Base-by-base conservation (phyloP, 1,140 invertebrate genomes). In the Mycetomoellerius zeteki region DNA sequence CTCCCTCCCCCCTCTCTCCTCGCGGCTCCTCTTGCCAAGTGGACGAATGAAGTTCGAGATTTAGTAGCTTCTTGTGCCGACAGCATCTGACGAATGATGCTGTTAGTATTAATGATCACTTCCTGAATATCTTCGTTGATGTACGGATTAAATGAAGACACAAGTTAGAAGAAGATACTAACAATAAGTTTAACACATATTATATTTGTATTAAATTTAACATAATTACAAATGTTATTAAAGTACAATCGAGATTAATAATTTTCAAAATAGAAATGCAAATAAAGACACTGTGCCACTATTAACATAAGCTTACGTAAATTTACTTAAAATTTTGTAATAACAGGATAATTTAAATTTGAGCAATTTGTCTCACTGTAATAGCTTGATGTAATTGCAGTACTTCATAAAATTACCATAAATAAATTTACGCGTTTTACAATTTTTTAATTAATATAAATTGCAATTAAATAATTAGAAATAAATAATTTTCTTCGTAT, bases 1-100 rank as follows among this genome's bases (percentile, higher is more conserved):
- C 30, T 37, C n/a, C 4, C 12, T 58, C 69, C 78, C 19, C 30
- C 6, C 1, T 12, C 16, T 2, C 7, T 16, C 16, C 14, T 1
- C 64, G 19, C 30, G 33, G 81, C 85, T 76, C 77, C 84, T 77
- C 81, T 86, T 90, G 86, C 86, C 76, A 84, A 89, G 84, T 86
- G 27, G 43, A 80, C 56, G 62, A 64, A 85, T 76, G 75, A 56
- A 65, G 75, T 77, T 78, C 21, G 50, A 85, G 75, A 78, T 76
- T 76, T 85, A 85, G 73, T 64, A 60, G 73, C 58, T 85, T 65
- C 75, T 78, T 76, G 62, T 60, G 30, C 60, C n/a, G 80, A 84
- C 80, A 84, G 69, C 54, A 7, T 12, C 54, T 60, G 37, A 73
- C 78, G 33, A 82, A 82, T 21, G 50, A 54, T 56, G 52, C 12